phyloP scores from a whole-genome alignment of 2,797 vertebrate genomes.

The Pangasius sanitwongsei region DNA sequence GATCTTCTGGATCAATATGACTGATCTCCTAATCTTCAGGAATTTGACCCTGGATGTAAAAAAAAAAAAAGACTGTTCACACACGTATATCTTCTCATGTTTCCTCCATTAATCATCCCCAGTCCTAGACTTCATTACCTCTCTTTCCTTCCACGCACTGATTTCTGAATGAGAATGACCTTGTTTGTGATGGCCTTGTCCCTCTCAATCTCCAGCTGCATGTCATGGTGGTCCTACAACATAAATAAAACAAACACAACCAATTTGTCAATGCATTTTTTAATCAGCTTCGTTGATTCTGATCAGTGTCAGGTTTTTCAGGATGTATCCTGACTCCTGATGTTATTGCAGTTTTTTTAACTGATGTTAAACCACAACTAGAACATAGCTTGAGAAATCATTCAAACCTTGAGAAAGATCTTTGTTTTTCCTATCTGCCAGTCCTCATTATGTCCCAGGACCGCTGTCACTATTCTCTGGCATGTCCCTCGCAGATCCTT shows the following conservation, averaged over 20 bases:
- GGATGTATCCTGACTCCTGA: not conserved
- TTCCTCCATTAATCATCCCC: not conserved
- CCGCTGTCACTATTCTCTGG: slow-evolving; percentile 86
- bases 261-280: not conserved
- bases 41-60: slow-evolving; percentile 80
- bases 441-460: slow-evolving; percentile 88
- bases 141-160: slow-evolving; percentile 88
- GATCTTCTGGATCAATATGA: slow-evolving; percentile 85
- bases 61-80: slow-evolving; percentile 34
- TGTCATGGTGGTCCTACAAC: slow-evolving; percentile 92
- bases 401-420: slow-evolving; percentile 90
- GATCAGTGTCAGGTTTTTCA: slow-evolving; percentile 1
- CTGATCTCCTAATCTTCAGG: slow-evolving; percentile 82
- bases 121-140: slow-evolving; percentile 72
- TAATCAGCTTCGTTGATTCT: not conserved
- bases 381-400: not conserved
- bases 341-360: not conserved
- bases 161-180: slow-evolving; percentile 95
- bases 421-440: slow-evolving; percentile 99
- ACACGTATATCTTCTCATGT: not conserved
- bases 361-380: not conserved
- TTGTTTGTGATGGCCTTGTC: slow-evolving; percentile 93
- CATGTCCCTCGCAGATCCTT: slow-evolving; percentile 91
- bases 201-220: slow-evolving; percentile 92
- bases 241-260: not conserved